Evolutionary conservation across 2,797 vertebrate genomes (phyloP), one percentile per base, ranked within the genome.

Genomic region (Typhlichthys subterraneus): DNA sequence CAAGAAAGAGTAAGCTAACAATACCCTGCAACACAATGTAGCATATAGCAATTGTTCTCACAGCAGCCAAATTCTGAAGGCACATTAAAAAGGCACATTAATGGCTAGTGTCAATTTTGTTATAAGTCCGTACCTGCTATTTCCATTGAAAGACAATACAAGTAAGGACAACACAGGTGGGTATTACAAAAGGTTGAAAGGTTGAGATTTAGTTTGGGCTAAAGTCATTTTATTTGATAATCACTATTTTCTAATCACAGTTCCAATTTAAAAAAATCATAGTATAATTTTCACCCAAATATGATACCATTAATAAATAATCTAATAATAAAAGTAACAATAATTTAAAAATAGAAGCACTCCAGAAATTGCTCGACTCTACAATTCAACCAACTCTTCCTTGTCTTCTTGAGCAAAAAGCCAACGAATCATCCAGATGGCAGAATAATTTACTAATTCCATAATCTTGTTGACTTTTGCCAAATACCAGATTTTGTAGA

Each of bases 401-500:
- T 85, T 73, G 49, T 76, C 77, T 8, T 91, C 88, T 66, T 90
- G 87, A 0, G 62, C 72, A 51, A 91, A 79, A 14, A 94, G 78
- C 77, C 78, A 91, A 9, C 81, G 17, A 1, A 88, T 72, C 9
- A 93, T 38, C 63, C 57, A 84, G 4, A 63, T 54, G 15, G 80
- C 50, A 0, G 14, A 59, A 12, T 89, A 80, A 4, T 64, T 58
- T 48, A 88, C 17, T 66, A 76, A 88, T 19, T 67, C 72, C 31
- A 31, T 49, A 49, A 90, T 74, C 69, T 83, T 89, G 8, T 62
- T 79, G 48, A 81, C 2, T 9, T 84, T 84, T 31, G 78, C 86
- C 69, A 93, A 60, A 11, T 89, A 91, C 89, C 89, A 93, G 4
- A 90, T 52, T 79, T 93, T 93, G 81, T 89, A 93, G 23, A 11